These are phyloP conservation scores for Heliconius erato DNA, from an alignment of 2,888 invertebrate species.

Conservation along the genomic window DNA sequence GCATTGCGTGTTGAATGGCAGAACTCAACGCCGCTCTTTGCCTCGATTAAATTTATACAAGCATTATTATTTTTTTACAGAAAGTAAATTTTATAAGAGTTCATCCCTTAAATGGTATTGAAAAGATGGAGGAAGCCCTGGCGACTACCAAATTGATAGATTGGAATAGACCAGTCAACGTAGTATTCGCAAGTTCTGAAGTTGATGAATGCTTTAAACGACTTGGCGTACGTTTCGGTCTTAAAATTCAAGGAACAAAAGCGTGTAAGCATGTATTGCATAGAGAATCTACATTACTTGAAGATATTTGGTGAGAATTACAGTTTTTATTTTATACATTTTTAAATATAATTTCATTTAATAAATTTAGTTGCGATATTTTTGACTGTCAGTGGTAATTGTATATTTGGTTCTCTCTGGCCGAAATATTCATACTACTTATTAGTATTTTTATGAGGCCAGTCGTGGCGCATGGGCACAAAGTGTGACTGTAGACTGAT, in stretches of 20 bases:
- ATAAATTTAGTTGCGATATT: too few relatives aligned
- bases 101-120: slow-evolving; percentile 49
- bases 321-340: neutral
- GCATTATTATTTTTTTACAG: neutral
- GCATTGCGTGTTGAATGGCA: too few relatives aligned
- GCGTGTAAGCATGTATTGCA: slow-evolving; percentile 49
- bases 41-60: neutral
- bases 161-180: slow-evolving; percentile 50
- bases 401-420: too few relatives aligned
- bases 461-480: too few relatives aligned
- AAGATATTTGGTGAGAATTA: slow-evolving; percentile 44
- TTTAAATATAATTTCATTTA: too few relatives aligned
- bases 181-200: slow-evolving; percentile 49
- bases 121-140: slow-evolving; percentile 54
- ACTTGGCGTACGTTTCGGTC: slow-evolving; percentile 43
- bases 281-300: slow-evolving; percentile 40
- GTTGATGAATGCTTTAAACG: slow-evolving; percentile 50
- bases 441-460: too few relatives aligned
- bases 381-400: too few relatives aligned
- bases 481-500: too few relatives aligned
- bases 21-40: too few relatives aligned
- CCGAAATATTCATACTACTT: too few relatives aligned
- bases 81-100: slow-evolving; percentile 44
- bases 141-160: slow-evolving; percentile 52
- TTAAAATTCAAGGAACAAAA: slow-evolving; percentile 45